Conservation (phyloP, 1,140 invertebrate genomes). For the Aphelenchoides fujianensis region DNA sequence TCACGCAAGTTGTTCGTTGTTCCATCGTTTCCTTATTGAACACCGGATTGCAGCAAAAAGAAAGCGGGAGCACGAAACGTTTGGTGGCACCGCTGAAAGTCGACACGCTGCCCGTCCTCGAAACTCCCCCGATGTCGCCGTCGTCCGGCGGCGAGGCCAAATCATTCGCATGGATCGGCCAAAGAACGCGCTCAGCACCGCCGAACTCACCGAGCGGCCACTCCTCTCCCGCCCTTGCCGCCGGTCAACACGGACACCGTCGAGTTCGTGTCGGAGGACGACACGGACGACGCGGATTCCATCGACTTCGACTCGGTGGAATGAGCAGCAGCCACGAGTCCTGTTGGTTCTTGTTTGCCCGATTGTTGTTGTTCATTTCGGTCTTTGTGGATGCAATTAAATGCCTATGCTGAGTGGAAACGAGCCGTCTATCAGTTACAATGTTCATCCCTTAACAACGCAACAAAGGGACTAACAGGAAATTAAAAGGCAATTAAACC, state of each 20-base stretch:
- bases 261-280: neutral
- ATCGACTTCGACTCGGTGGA: neutral
- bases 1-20: neutral
- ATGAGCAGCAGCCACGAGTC: neutral
- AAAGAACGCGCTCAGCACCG: slow-evolving; percentile 18
- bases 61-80: neutral
- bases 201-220: slow-evolving; percentile 15
- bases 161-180: slow-evolving; percentile 1
- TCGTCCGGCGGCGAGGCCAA: neutral
- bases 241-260: neutral
- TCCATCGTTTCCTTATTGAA: slow-evolving; percentile 4
- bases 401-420: too few relatives aligned
- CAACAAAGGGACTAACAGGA: too few relatives aligned
- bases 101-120: neutral
- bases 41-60: neutral
- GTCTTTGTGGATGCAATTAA: neutral
- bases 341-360: too few relatives aligned
- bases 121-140: neutral
- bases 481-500: too few relatives aligned
- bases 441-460: neutral
- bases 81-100: neutral
- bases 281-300: neutral
- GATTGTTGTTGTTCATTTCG: neutral
- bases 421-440: too few relatives aligned
- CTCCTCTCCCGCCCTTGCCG: slow-evolving; percentile 16